These are phyloP conservation scores for Armadillidium nasatum DNA, from an alignment of 1,140 invertebrate genomes.

Conservation along the genomic window DNA sequence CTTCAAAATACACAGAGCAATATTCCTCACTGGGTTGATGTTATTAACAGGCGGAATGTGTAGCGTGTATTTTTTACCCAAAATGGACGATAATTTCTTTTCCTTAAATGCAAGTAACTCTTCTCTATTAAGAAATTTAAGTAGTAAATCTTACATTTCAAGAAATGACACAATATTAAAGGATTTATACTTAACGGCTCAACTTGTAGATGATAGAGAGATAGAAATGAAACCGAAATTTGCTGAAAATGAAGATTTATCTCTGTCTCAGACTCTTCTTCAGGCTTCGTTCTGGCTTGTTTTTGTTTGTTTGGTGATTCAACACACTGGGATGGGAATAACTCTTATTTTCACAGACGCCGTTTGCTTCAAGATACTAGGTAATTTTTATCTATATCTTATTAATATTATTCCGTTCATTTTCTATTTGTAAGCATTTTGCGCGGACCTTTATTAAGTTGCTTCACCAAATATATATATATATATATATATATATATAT, in stretches of 20 bases:
- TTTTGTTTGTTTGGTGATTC: background rate
- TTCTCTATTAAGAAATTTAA: background rate
- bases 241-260: background rate
- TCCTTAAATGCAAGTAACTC: background rate
- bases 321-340: background rate
- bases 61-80: background rate
- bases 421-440: too few species aligned
- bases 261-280: background rate
- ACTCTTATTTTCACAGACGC: background rate
- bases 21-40: constrained; percentile 26
- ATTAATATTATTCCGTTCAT: too few species aligned
- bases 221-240: background rate
- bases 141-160: background rate
- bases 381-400: too few species aligned
- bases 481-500: too few species aligned
- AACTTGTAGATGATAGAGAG: background rate
- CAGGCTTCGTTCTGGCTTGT: background rate
- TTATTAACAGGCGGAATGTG: constrained; percentile 3
- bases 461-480: too few species aligned
- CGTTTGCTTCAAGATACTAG: background rate
- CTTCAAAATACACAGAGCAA: constrained; percentile 30
- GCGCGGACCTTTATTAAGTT: too few species aligned
- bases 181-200: background rate
- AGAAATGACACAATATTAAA: too few species aligned
- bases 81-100: background rate